phyloP scores from a whole-genome alignment of 2,113 vertebrate genomes.

The Pseudopodoces humilis region DNA sequence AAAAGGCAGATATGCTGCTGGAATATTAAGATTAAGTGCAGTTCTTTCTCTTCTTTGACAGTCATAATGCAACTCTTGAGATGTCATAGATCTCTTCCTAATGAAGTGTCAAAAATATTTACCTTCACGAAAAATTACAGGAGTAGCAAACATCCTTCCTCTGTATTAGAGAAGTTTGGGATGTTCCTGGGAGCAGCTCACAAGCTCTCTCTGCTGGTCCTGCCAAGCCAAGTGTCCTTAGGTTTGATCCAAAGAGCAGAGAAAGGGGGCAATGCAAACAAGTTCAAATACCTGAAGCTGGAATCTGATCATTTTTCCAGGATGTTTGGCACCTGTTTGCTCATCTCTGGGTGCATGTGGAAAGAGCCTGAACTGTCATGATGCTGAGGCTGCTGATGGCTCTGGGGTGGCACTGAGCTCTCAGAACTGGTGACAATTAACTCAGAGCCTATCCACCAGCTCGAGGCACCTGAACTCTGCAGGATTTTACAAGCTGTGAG shows the following conservation, averaged over 20 bases:
- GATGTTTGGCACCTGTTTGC: not conserved
- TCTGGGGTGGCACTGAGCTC: not conserved
- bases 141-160: not conserved
- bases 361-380: not conserved
- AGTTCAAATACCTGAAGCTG: not conserved
- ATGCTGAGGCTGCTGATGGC: not conserved
- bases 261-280: not conserved
- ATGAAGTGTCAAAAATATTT: conserved; percentile 63
- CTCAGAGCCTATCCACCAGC: not conserved
- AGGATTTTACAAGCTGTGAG: not conserved
- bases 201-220: conserved; percentile 14
- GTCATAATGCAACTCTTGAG: conserved; percentile 35
- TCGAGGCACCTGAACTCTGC: not conserved
- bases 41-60: conserved; percentile 55
- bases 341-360: not conserved
- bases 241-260: not conserved
- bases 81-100: conserved; percentile 25
- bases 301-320: not conserved
- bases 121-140: conserved; percentile 43
- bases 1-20: not conserved
- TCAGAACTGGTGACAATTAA: not conserved
- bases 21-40: conserved; percentile 26
- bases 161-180: not conserved
- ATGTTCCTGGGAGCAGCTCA: not conserved
- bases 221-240: not conserved